Evolutionary conservation across 2,113 vertebrate genomes (phyloP), one percentile per base, ranked within the genome.

Genomic region (Promerops cafer): DNA sequence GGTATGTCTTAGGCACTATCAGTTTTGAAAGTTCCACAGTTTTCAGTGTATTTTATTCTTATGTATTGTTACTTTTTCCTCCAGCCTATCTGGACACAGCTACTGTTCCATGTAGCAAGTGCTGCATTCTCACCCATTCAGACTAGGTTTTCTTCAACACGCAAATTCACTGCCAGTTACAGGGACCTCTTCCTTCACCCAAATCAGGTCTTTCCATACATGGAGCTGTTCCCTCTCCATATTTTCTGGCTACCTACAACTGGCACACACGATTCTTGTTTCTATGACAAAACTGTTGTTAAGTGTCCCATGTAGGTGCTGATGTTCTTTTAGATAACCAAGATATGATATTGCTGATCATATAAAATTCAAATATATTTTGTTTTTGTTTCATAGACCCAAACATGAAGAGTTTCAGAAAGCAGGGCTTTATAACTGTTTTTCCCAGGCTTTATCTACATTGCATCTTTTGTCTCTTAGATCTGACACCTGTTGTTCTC

Each of bases 1-100:
- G 97, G 98, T 98, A 95, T 35, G 96, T 79, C 9, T 11, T 2
- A 35, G 30, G 33, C 33, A 78, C 33, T 12, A 35, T 4, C 10
- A 37, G 13, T 35, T 83, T 66, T 27, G 16, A 52, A 90, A 82
- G 27, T 78, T 72, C 40, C 82, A 28, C 45, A 52, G 31, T 52
- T 92, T 64, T n/a, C 33, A 76, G 28, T 57, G 19, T 1, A 39
- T 69, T 77, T 61, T 85, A 39, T 33, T 69, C 6, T 53, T 82
- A 68, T 11, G 61, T 61, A 49, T 28, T 66, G 21, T 39, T 42
- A 74, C 7, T 70, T 88, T 61, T 86, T 44, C 54, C 33, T 63
- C 23, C 61, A 78, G 47, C 7, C 49, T 79, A 17, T 27, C 65
- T 69, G 42, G 35, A 75, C 39, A 79, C 13, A 83, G 52, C 52